These are phyloP conservation scores for Chymomyza costata DNA, from an alignment of 1,140 invertebrate genomes.

Conservation along the genomic window DNA sequence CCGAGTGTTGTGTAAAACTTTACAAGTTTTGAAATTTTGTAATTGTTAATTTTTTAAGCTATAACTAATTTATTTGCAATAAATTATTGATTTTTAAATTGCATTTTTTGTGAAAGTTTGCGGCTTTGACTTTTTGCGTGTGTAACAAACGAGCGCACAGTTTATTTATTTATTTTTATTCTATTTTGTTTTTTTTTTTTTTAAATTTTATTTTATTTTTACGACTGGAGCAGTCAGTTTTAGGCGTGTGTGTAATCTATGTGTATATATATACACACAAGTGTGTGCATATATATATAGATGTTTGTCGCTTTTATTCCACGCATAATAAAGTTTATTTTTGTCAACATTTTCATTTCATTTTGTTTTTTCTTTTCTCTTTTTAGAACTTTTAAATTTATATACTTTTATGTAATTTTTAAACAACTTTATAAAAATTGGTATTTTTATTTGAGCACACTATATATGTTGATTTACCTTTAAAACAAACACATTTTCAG, in stretches of 20 bases:
- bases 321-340: conserved; percentile 70
- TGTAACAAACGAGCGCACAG: conserved; percentile 66
- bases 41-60: conserved; percentile 40
- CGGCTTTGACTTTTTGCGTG: too few relatives aligned
- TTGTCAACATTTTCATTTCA: conserved; percentile 57
- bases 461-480: too few relatives aligned
- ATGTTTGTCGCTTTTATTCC: conserved; percentile 32
- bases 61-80: conserved; percentile 27
- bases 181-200: too few relatives aligned
- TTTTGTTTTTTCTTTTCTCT: conserved; percentile 29
- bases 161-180: conserved; percentile 10
- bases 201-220: conserved; percentile 19
- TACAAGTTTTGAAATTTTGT: too few relatives aligned
- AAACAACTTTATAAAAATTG: conserved; percentile 31
- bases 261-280: conserved; percentile 9
- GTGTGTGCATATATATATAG: conserved; percentile 25
- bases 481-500: too few relatives aligned
- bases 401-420: conserved; percentile 11
- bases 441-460: conserved; percentile 45
- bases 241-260: background rate
- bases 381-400: too few relatives aligned
- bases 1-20: conserved; percentile 66
- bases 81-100: too few relatives aligned
- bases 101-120: too few relatives aligned
- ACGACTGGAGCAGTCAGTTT: conserved; percentile 13